Base-by-base conservation (phyloP, 37 sponge, comb jelly and placozoan species). In the Aphrocallistes beatrix region DNA sequence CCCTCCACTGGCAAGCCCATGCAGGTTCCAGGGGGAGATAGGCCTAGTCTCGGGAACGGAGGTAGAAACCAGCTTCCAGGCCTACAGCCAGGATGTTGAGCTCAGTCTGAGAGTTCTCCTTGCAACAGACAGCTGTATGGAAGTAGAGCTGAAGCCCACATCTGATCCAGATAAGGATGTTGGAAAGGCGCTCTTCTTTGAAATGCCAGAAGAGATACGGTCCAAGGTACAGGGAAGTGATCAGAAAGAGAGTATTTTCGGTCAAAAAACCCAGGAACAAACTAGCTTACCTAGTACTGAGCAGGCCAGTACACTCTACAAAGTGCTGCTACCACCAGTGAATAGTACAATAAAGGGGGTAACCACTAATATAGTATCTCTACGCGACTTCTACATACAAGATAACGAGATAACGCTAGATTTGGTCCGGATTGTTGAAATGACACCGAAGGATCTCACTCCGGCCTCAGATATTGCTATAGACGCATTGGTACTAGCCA, bases 221-320 rank as follows among this genome's bases (percentile, higher is more conserved):
- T 8, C 75, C 34, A 60, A 60, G n/a, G 28, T 60, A 6, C n/a
- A 25, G 34, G 75, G 75, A 60, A 47, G 17, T 17, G 75, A 60
- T 60, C 3, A 25, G 75, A 60, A 60, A 60, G 75, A 60, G 75
- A 60, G 75, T 13, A 60, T 60, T 25, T 60, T 60, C 75, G 75
- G 21, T 32, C 28, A 13, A 13, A 21, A 28, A 19, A 60, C 75
- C 3, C 10, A 6, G 6, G 45, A 42, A 13, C n/a, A n/a, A n/a
- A n/a, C n/a, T n/a, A 42, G 13, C 13, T 42, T 42, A 42, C 28
- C 10, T 13, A 3, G 21, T 6, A 21, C 25, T 8, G 34, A 60
- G 6, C n/a, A 19, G n/a, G n/a, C 17, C 34, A 30, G n/a, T 28
- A 32, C 3, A 32, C 6, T 60, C 3, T 60, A 60, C 75, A 60